Evolutionary conservation across 1,140 invertebrate species (phyloP), one percentile per base, ranked within the genome.

Genomic region (Nephotettix cincticeps): DNA sequence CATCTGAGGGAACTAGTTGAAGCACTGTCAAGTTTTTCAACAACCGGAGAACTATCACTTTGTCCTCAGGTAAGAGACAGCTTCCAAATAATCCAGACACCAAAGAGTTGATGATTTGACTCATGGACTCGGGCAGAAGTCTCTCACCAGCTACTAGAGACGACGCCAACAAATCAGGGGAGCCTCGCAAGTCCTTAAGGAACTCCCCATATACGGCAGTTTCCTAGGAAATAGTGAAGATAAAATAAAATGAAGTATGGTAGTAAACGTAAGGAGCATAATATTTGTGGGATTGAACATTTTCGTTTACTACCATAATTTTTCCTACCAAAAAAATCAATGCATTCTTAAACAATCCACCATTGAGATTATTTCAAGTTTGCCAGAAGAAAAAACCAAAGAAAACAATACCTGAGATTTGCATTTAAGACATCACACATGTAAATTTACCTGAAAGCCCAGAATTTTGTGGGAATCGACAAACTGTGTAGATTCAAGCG

Each of bases 401-500:
- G n/a, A n/a, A n/a, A n/a, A n/a, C n/a, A n/a, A n/a, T n/a, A n/a
- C n/a, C n/a, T n/a, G n/a, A n/a, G n/a, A n/a, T n/a, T n/a, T n/a
- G n/a, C n/a, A n/a, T n/a, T n/a, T n/a, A n/a, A n/a, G n/a, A n/a
- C n/a, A n/a, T n/a, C n/a, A n/a, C n/a, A n/a, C n/a, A n/a, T n/a
- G 43, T 63, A 68, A 61, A 75, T 79, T 77, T 79, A 90, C 89
- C 81, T 89, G 88, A 78, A 93, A 93, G 76, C 90, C 89, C 65
- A 97, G 81, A 58, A 90, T 87, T 82, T 95, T 94, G 79, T 95
- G 94, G 28, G 90, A 93, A 80, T 98, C 94, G 40, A 96, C 83
- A 81, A 98, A 98, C 63, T 88, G 86, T 1, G 91, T 89, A 76
- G 87, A 88, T 75, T 95, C 91, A 25, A 97, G 84, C 47, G 86